Base-by-base conservation (phyloP, 2,797 vertebrate species). In the Carcharodon carcharias region DNA sequence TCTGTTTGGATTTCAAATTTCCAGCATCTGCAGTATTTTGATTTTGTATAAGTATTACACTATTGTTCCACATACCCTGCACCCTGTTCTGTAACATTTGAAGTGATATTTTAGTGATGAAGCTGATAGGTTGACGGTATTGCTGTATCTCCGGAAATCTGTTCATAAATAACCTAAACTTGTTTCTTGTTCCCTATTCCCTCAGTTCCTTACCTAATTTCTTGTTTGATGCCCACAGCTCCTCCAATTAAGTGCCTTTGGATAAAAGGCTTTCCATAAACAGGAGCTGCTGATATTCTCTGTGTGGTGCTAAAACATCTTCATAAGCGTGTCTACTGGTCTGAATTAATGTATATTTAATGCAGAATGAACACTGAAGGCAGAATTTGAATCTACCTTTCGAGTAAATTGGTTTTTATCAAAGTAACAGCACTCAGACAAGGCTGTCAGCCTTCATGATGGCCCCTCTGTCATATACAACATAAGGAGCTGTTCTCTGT, bases 321-420 rank as follows among this genome's bases (percentile, higher is more conserved):
- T 67, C 40, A 93, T 93, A 67, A 93, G 45, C 91, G 40, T 67
- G n/a, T 93, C 63, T 12, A 21, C 91, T 93, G 63, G 21, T 45
- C 35, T 93, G 91, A 93, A 67, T 93, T 67, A 93, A 93, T 63
- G 56, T 61, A 93, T 93, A 67, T 93, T 67, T 93, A 45, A 93
- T 67, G n/a, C 63, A 67, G 35, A 61, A 91, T 61, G 56, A 91
- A n/a, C 4, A n/a, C 16, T 91, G 88, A 61, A 91, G 56, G 88
- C 56, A 91, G n/a, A 67, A 93, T 93, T 93, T 67, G 63, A 67
- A 93, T n/a, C 11, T 93, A 93, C 18, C 91, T 67, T 93, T 40
- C 7, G 3, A 93, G 63, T 67, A 93, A 93, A 93, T 93, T 93
- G 91, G 31, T 26, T 67, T 93, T 93, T 67, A 93, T 45, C 61